Evolutionary conservation across 2,888 invertebrate species (phyloP).

Genomic region (Vandiemenella viatica): DNA sequence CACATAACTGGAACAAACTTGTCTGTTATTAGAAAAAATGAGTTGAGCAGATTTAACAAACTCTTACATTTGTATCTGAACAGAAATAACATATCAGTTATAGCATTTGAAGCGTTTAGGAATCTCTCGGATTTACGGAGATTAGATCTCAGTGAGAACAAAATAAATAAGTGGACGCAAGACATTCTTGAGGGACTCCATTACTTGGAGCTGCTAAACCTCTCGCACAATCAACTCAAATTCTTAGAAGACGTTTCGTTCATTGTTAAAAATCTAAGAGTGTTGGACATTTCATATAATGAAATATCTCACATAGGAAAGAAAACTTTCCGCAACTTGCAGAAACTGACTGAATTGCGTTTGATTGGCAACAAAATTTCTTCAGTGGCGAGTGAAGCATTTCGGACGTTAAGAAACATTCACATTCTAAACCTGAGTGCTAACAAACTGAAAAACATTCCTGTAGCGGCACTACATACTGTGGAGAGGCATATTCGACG

Average conservation of each 20-base stretch:
- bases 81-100: slow-evolving; percentile 25
- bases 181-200: slow-evolving; percentile 67
- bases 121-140: slow-evolving; percentile 48
- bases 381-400: slow-evolving; percentile 58
- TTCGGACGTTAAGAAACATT: slow-evolving; percentile 59
- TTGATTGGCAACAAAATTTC: slow-evolving; percentile 76
- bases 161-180: slow-evolving; percentile 64
- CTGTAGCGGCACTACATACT: slow-evolving; percentile 57
- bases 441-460: slow-evolving; percentile 69
- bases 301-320: slow-evolving; percentile 59
- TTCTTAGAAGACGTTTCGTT: slow-evolving; percentile 47
- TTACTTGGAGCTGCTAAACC: slow-evolving; percentile 56
- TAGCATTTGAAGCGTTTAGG: not conserved
- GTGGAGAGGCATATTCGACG: slow-evolving; percentile 70
- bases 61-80: slow-evolving; percentile 56
- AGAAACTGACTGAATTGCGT: slow-evolving; percentile 58
- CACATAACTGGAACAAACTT: not conserved
- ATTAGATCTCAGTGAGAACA: slow-evolving; percentile 70
- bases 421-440: slow-evolving; percentile 60
- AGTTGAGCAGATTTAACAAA: slow-evolving; percentile 58
- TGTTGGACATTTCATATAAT: slow-evolving; percentile 69
- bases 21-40: slow-evolving; percentile 34
- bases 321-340: slow-evolving; percentile 60
- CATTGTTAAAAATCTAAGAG: slow-evolving; percentile 48
- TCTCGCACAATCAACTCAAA: slow-evolving; percentile 68